A percentile compares a stretch with the other conserved stretches of the same genome.
phyloP scores from a whole-genome alignment of 2,113 vertebrate species.

The Notechis scutatus region DNA sequence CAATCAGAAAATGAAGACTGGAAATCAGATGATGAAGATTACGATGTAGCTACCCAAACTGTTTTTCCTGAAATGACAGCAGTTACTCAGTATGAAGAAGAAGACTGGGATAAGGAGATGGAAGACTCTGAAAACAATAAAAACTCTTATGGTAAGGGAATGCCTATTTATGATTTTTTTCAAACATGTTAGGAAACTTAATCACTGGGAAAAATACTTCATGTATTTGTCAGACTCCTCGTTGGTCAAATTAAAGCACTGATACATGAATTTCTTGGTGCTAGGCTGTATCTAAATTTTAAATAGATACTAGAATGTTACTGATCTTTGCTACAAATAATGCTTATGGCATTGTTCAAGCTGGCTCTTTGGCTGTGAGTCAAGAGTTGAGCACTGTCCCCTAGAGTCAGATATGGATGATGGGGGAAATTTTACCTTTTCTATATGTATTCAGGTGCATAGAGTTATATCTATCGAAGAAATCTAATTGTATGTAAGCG shows the following conservation, averaged over 20 bases:
- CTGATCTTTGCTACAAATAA: not conserved
- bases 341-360: not conserved
- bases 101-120: slow-evolving; percentile 75
- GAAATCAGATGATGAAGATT: slow-evolving; percentile 9
- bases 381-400: not conserved
- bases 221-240: not conserved
- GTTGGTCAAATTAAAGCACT: no score
- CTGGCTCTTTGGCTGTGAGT: not conserved
- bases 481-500: not conserved
- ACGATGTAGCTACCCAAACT: not conserved
- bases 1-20: slow-evolving; percentile 28
- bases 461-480: not conserved
- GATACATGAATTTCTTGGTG: not conserved
- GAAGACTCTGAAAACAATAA: slow-evolving; percentile 42
- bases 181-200: not conserved
- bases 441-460: not conserved
- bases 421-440: not conserved
- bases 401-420: not conserved
- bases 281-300: not conserved
- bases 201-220: not conserved
- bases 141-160: slow-evolving; percentile 68
- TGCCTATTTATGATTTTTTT: not conserved
- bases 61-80: slow-evolving; percentile 24
- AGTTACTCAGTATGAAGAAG: slow-evolving; percentile 28
- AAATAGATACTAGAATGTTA: not conserved